A percentile compares a stretch with the other conserved stretches of the same genome.
Evolutionary conservation across 2,888 invertebrate species (phyloP).

Genomic region (Tenthredo scrophulariae): DNA sequence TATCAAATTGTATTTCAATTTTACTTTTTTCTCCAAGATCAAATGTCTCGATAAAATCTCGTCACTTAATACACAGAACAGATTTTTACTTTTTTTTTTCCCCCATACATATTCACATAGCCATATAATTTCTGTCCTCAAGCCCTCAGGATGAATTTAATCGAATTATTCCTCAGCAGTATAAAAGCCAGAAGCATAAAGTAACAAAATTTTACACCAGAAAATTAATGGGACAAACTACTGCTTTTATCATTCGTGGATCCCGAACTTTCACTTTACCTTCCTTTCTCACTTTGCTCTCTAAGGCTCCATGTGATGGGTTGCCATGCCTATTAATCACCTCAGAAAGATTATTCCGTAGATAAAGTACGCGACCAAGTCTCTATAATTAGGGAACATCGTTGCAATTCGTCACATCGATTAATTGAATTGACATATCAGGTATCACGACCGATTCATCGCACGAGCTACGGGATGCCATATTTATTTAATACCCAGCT

Average conservation of each 20-base stretch:
- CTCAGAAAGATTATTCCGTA: constrained; percentile 25
- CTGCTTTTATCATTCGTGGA: background rate
- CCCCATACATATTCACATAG: background rate
- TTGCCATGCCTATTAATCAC: constrained; percentile 22
- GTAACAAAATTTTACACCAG: background rate
- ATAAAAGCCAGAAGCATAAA: background rate
- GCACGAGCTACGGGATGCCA: constrained; percentile 37
- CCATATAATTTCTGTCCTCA: background rate
- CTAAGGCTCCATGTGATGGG: background rate
- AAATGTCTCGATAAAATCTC: background rate
- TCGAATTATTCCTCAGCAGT: background rate
- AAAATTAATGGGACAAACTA: background rate
- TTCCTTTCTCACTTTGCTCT: background rate
- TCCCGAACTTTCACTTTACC: background rate
- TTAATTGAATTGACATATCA: constrained; percentile 21
- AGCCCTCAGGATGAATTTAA: background rate
- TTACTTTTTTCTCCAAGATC: constrained; percentile 3
- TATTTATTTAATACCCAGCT: background rate
- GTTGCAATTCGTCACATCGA: constrained; percentile 20
- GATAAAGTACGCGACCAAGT: constrained; percentile 14
- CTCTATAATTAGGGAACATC: constrained; percentile 40
- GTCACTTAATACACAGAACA: background rate
- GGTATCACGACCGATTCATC: constrained; percentile 2
- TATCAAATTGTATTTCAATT: background rate
- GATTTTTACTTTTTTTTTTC: background rate